These are phyloP conservation scores for Limenitis camilla DNA, from an alignment of 2,888 invertebrate genomes.

Conservation along the genomic window DNA sequence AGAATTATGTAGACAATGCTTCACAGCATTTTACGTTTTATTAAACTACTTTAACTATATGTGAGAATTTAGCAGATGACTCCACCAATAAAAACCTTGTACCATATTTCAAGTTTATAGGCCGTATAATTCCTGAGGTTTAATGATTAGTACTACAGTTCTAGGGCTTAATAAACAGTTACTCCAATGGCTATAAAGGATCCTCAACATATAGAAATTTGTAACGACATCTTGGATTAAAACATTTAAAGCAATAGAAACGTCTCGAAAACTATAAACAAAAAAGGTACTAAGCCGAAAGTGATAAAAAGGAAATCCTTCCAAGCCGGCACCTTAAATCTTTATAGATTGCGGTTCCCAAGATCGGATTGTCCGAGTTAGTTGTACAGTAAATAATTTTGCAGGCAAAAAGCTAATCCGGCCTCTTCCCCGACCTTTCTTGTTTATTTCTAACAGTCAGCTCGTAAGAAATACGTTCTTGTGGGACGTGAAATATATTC, in stretches of 20 bases:
- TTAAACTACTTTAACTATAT: too few relatives aligned
- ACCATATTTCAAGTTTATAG: too few relatives aligned
- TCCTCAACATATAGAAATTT: too few relatives aligned
- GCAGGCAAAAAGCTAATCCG: conserved; percentile 27
- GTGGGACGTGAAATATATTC: neutral
- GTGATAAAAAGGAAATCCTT: conserved; percentile 12
- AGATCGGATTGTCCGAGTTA: conserved; percentile 12
- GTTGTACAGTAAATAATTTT: conserved; percentile 26
- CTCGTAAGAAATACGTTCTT: conserved; percentile 18
- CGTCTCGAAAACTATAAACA: neutral
- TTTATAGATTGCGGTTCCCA: conserved; percentile 17
- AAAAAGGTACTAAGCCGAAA: neutral
- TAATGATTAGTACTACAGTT: too few relatives aligned
- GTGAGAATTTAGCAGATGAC: too few relatives aligned
- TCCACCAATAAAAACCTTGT: too few relatives aligned
- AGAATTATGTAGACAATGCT: neutral
- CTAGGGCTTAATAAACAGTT: too few relatives aligned
- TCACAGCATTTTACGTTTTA: neutral
- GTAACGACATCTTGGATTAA: neutral
- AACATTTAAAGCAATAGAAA: neutral
- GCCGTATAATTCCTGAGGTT: too few relatives aligned
- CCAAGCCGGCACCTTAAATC: conserved; percentile 9
- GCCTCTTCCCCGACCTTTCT: conserved; percentile 15
- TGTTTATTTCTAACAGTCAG: conserved; percentile 16
- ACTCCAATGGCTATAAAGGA: too few relatives aligned